Conservation (phyloP, 2,797 vertebrate genomes). For the Falco columbarius region DNA sequence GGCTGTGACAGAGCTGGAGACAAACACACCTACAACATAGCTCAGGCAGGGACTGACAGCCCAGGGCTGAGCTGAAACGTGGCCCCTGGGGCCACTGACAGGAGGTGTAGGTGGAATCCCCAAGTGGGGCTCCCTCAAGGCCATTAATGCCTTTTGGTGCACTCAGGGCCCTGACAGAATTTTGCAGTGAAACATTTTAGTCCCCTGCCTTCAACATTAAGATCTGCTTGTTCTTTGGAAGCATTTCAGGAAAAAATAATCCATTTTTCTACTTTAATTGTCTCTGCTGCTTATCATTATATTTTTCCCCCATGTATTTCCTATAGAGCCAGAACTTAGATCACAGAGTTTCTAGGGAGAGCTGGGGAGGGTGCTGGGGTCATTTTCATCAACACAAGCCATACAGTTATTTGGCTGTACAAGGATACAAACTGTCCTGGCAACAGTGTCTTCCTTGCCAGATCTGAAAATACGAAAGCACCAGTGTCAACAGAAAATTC, state of each 20-base stretch:
- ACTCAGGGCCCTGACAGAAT: neutral
- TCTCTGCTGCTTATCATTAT: neutral
- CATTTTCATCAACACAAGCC: neutral
- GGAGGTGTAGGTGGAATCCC: neutral
- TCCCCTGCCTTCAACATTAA: neutral
- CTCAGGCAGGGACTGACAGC: too few relatives aligned
- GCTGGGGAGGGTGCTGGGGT: neutral
- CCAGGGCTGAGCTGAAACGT: neutral
- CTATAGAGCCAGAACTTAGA: neutral
- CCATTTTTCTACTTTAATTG: neutral
- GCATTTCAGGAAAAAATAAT: neutral
- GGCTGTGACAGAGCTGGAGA: too few relatives aligned
- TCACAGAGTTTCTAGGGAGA: neutral
- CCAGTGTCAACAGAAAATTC: neutral
- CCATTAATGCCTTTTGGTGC: neutral
- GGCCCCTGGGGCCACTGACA: neutral
- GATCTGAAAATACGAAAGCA: neutral
- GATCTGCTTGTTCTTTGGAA: neutral
- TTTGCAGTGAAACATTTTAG: neutral
- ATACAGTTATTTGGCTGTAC: neutral
- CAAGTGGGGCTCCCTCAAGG: too few relatives aligned
- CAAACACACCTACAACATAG: too few relatives aligned
- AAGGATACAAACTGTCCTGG: neutral
- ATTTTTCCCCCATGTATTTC: neutral
- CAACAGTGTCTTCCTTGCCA: neutral